Evolutionary conservation across 2,113 vertebrate species (phyloP).

Genomic region (Paramisgurnus dabryanus): DNA sequence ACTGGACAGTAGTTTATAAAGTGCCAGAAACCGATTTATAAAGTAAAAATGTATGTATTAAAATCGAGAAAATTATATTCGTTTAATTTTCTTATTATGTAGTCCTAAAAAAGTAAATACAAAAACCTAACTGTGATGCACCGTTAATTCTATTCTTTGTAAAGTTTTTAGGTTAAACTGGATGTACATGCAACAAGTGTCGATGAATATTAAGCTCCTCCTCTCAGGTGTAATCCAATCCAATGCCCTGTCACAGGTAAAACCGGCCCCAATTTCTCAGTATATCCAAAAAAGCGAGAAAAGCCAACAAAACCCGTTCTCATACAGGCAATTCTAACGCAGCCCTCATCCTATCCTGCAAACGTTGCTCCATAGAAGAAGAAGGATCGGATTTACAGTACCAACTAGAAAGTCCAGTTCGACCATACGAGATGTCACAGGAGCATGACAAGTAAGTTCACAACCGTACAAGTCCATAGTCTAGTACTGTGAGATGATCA

Average conservation of each 20-base stretch:
- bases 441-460: slow-evolving; percentile 97
- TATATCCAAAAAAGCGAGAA: slow-evolving; percentile 89
- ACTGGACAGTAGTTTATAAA: no score
- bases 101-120: background rate
- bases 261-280: slow-evolving; percentile 77
- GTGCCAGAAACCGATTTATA: no score
- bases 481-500: slow-evolving; percentile 4
- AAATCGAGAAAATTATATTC: no score
- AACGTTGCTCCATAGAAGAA: slow-evolving; percentile 74
- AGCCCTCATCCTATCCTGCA: slow-evolving; percentile 75
- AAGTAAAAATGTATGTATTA: no score
- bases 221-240: slow-evolving; percentile 78
- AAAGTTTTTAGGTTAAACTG: slow-evolving; percentile 41
- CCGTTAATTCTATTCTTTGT: slow-evolving; percentile 8
- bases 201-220: slow-evolving; percentile 66
- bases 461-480: slow-evolving; percentile 49
- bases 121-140: background rate
- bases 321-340: slow-evolving; percentile 75
- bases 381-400: slow-evolving; percentile 87
- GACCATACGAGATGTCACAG: slow-evolving; percentile 94
- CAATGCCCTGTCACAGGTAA: slow-evolving; percentile 77
- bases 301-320: slow-evolving; percentile 94
- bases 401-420: slow-evolving; percentile 98
- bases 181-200: slow-evolving; percentile 57
- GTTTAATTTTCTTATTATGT: background rate